Conservation (phyloP, 1,140 invertebrate species). For the Drosophila truncata region DNA sequence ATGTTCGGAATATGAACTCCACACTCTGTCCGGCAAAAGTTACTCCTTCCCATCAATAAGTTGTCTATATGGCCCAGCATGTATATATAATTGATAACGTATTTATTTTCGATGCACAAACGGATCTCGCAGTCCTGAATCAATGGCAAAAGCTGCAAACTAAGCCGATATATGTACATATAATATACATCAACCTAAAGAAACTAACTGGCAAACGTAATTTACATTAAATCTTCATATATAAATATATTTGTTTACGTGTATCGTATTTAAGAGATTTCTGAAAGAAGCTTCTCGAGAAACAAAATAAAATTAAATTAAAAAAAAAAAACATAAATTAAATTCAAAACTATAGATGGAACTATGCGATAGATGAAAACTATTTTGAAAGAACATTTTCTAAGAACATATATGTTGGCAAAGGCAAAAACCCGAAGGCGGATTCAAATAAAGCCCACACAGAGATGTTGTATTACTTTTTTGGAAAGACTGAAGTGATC, state of each 20-base stretch:
- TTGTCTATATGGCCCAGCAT: conserved; percentile 13
- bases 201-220: conserved; percentile 47
- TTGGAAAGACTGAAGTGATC: conserved; percentile 82
- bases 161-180: conserved; percentile 67
- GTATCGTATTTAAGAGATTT: conserved; percentile 68
- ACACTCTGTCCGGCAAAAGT: conserved; percentile 11
- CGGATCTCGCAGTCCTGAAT: conserved; percentile 72
- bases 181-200: conserved; percentile 45
- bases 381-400: conserved; percentile 51
- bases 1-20: conserved; percentile 13
- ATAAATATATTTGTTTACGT: conserved; percentile 53
- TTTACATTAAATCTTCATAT: conserved; percentile 38
- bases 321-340: conserved; percentile 9
- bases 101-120: conserved; percentile 66
- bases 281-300: conserved; percentile 56
- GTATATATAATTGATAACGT: conserved; percentile 52
- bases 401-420: conserved; percentile 47
- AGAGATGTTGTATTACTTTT: conserved; percentile 64
- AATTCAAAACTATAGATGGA: conserved; percentile 48
- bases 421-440: conserved; percentile 5
- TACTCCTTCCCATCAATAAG: conserved; percentile 1
- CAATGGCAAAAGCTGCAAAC: conserved; percentile 58
- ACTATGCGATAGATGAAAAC: conserved; percentile 56
- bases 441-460: conserved; percentile 17
- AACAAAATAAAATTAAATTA: not conserved